Base-by-base conservation (phyloP, 2,113 vertebrate genomes). In the Myotis davidii region DNA sequence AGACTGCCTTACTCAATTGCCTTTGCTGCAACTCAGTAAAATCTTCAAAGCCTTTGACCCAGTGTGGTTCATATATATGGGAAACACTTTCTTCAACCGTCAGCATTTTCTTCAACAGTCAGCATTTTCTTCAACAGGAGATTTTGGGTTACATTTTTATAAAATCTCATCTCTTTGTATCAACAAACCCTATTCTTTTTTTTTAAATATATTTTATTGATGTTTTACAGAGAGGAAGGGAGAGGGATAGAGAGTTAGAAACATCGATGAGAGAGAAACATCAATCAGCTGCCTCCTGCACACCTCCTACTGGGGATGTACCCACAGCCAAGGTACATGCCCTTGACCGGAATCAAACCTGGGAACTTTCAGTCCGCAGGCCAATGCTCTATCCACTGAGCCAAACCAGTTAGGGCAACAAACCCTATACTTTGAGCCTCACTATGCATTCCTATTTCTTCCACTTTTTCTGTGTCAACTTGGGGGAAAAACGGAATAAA, bases 11-110 rank as follows among this genome's bases (percentile, higher is more conserved):
- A 20, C 14, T 81, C 21, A 3, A 1, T 23, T 64, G 45, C 25
- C 20, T 91, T 88, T 52, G 37, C 14, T 27, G 32, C 17, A 76
- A 23, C 32, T 48, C 29, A 16, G 17, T 5, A 9, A 29, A 52
- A 11, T 16, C 79, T n/a, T 45, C 50, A 45, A 32, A 90, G 37
- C 69, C 73, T 37, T 65, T 25, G 56, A 54, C 20, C 52, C 11
- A 5, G 23, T 9, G 3, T 4, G 12, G 32, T 50, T 72, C 52
- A 13, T 10, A 3, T 8, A 3, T 6, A 1, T 25, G 14, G 9
- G 34, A 78, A 64, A 25, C 21, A 17, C n/a, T 70, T 70, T 37
- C 39, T 69, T 18, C 56, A 59, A 11, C 4, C 69, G 48, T 78
- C 54, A 52, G 20, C 34, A 50, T 88, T 37, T 37, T 81, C 11